These are phyloP conservation scores for Ptyas mucosa DNA, from an alignment of 2,113 vertebrate genomes.

Conservation along the genomic window DNA sequence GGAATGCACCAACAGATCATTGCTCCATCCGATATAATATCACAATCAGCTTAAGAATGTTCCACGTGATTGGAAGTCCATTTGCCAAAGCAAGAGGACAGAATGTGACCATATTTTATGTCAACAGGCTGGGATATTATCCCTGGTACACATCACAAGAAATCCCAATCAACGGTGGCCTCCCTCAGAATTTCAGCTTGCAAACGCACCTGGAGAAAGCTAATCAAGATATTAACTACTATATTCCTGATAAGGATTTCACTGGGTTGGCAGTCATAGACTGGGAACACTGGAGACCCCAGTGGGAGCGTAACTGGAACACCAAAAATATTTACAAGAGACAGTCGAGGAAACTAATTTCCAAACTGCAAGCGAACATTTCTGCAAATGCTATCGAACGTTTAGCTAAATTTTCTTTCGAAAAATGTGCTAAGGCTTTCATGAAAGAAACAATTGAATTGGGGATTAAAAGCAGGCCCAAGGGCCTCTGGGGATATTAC, in stretches of 20 bases:
- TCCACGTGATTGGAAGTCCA: slow-evolving; percentile 74
- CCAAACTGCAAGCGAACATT: slow-evolving; percentile 64
- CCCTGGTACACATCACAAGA: slow-evolving; percentile 73
- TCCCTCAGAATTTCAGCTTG: slow-evolving; percentile 78
- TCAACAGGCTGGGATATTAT: slow-evolving; percentile 77
- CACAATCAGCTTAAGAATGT: slow-evolving; percentile 69
- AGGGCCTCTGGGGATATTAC: slow-evolving; percentile 77
- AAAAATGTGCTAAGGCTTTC: slow-evolving; percentile 74
- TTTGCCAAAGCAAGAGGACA: slow-evolving; percentile 74
- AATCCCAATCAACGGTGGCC: slow-evolving; percentile 67
- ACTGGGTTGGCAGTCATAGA: slow-evolving; percentile 74
- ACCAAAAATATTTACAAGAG: slow-evolving; percentile 71
- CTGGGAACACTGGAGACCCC: slow-evolving; percentile 78
- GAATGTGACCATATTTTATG: slow-evolving; percentile 82
- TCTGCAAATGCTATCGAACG: slow-evolving; percentile 66
- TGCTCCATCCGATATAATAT: slow-evolving; percentile 73
- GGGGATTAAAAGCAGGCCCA: slow-evolving; percentile 71
- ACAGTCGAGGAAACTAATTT: slow-evolving; percentile 69
- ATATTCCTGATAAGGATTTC: slow-evolving; percentile 74
- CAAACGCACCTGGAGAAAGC: slow-evolving; percentile 74
- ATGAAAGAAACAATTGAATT: slow-evolving; percentile 78
- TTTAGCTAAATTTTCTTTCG: slow-evolving; percentile 72
- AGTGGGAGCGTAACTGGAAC: slow-evolving; percentile 75
- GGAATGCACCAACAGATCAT: slow-evolving; percentile 76
- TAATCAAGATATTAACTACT: slow-evolving; percentile 68